phyloP scores from a whole-genome alignment of 2,113 vertebrate species.

The Narcine bancroftii region DNA sequence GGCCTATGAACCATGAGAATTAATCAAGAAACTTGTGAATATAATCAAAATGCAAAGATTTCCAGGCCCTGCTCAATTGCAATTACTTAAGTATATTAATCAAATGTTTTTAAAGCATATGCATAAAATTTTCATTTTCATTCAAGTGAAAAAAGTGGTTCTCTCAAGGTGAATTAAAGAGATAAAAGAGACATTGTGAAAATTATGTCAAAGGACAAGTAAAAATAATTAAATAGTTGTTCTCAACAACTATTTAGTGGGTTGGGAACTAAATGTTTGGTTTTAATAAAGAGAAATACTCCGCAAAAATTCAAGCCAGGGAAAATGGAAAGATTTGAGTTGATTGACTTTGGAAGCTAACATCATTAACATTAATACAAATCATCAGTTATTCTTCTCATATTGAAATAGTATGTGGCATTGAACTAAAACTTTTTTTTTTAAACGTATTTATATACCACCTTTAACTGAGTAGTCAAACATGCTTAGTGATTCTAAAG shows the following conservation, averaged over 20 bases:
- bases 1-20: background rate
- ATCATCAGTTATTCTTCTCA: background rate
- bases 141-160: background rate
- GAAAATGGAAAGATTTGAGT: background rate
- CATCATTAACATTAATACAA: background rate
- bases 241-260: background rate
- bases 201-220: background rate
- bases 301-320: background rate
- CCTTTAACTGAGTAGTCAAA: background rate
- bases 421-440: background rate
- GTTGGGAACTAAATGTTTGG: background rate
- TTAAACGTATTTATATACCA: too few relatives aligned
- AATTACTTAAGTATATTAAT: background rate
- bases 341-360: background rate
- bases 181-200: background rate
- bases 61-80: background rate
- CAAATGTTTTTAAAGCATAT: background rate
- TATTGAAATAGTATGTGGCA: background rate
- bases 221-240: too few relatives aligned
- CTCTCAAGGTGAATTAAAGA: background rate
- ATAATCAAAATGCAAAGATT: background rate
- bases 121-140: background rate
- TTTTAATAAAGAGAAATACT: background rate
- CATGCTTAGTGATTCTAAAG: background rate
- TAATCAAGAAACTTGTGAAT: background rate